Evolutionary conservation across 2,797 vertebrate species (phyloP), one percentile per base, ranked within the genome.

Genomic region (Pseudocheirus occidentalis): DNA sequence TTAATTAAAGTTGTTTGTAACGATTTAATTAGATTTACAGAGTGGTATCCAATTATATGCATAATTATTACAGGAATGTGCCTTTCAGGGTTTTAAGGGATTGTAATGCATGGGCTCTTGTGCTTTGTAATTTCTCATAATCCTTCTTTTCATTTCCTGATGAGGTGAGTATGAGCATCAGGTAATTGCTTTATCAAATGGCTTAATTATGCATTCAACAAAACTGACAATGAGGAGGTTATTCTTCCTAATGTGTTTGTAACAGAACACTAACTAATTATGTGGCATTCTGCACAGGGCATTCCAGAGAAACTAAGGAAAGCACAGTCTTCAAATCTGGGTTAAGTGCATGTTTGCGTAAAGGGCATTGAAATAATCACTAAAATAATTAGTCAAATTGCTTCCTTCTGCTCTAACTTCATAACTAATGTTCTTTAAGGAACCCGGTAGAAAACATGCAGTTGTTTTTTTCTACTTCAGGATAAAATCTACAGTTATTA

Each of bases 161-260:
- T 97, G 98, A 98, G 97, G 97, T 97, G 97, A 98, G 96, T 98
- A 92, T 97, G 97, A 95, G 96, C 97, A 95, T 97, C 98, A 98
- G 97, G 97, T 98, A 98, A 99, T 98, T 98, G 98, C 97, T 98
- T 98, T 98, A 98, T 98, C 98, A 98, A 98, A 97, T 93, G 97
- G 93, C 95, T 98, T 98, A 98, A 98, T 97, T 99, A 98, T 98
- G 96, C 97, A 97, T 98, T 97, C 97, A 98, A 96, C 93, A 98
- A 97, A 98, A 98, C 62, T 95, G 97, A 98, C 97, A 98, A 97
- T 96, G 97, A 97, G 97, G 95, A 97, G 97, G 97, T 97, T 98
- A 97, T 97, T 98, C 94, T 98, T 98, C 96, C 96, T 97, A 98
- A 98, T 97, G 96, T 92, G 91, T 96, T 98, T 97, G 97, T 96